Evolutionary conservation across 2,797 vertebrate genomes (phyloP).

Genomic region (Poliocrania exsul): DNA sequence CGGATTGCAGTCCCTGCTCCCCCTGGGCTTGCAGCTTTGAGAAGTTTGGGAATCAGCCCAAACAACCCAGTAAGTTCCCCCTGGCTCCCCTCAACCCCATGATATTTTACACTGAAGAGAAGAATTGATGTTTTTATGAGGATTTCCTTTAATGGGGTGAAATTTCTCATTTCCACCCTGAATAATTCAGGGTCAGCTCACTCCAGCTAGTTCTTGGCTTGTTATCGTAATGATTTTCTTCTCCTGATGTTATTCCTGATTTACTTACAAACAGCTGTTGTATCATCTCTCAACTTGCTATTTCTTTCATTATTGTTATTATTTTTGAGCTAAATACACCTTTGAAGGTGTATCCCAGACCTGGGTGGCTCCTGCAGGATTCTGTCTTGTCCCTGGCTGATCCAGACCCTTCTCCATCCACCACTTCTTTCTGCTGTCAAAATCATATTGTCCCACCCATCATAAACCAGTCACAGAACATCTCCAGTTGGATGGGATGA

Average conservation of each 20-base stretch:
- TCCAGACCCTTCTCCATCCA: not conserved
- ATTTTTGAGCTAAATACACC: not conserved
- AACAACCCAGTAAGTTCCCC: not conserved
- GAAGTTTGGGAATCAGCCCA: not conserved
- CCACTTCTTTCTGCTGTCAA: not conserved
- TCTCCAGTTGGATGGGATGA: not conserved
- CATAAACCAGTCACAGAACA: fast-evolving
- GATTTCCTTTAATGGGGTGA: not conserved
- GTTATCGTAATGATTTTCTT: conserved; percentile 16
- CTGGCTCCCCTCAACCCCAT: fast-evolving
- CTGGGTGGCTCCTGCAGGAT: not conserved
- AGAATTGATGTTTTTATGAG: not conserved
- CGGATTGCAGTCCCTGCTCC: not conserved
- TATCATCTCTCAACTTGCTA: not conserved
- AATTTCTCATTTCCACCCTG: not conserved
- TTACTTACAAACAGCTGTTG: not conserved
- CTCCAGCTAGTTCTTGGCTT: not conserved
- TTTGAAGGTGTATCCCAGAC: not conserved
- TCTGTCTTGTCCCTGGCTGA: fast-evolving
- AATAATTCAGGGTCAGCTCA: conserved; percentile 15
- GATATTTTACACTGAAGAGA: not conserved
- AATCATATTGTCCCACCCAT: not conserved
- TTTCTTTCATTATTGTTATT: not conserved
- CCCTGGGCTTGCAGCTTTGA: not conserved
- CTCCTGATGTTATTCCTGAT: not conserved